Percentiles rank a stretch among this genome's conserved stretches.
phyloP scores from a whole-genome alignment of 2,113 vertebrate genomes.

The Tauraco erythrolophus region DNA sequence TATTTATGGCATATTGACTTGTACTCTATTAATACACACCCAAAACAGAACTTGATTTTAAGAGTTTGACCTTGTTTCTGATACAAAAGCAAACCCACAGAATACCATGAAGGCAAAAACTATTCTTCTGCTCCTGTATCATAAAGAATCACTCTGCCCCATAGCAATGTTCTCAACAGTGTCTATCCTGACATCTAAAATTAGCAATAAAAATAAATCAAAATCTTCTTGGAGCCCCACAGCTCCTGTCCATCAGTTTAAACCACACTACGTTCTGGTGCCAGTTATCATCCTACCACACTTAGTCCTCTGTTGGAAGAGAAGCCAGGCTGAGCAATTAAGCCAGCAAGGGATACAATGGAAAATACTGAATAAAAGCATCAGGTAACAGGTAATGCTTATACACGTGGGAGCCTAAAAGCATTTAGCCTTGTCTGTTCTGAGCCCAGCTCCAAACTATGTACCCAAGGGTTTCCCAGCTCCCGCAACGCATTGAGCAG shows the following conservation, averaged over 20 bases:
- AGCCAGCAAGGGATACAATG: not conserved
- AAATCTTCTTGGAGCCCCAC: not conserved
- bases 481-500: not conserved
- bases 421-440: not conserved
- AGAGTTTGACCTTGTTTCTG: not conserved
- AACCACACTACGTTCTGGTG: not conserved
- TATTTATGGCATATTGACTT: not conserved
- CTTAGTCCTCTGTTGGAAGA: not conserved
- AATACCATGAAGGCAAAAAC: not conserved
- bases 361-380: not conserved
- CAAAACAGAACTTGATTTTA: not conserved
- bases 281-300: not conserved
- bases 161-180: not conserved
- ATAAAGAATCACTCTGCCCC: not conserved
- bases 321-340: not conserved
- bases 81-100: not conserved
- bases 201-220: not conserved
- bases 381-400: not conserved
- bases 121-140: not conserved
- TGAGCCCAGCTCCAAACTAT: not conserved
- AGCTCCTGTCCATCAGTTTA: not conserved
- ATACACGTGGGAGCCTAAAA: not conserved
- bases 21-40: not conserved
- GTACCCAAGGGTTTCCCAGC: not conserved
- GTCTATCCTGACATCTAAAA: not conserved